These are phyloP conservation scores for Helleia helle DNA, from an alignment of 2,888 invertebrate species.

Conservation along the genomic window DNA sequence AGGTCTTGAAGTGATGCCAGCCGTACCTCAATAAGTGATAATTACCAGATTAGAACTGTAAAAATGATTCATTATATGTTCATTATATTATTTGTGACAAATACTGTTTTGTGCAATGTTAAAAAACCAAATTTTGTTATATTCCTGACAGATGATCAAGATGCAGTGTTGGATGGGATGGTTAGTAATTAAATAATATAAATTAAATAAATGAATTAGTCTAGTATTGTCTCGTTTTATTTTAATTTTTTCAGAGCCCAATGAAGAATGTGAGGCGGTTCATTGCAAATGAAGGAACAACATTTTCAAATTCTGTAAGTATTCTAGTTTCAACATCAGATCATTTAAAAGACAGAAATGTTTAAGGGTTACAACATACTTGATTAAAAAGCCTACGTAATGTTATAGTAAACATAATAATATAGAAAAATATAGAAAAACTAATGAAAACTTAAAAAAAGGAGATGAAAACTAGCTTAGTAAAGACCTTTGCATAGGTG, in stretches of 20 bases:
- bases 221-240: conserved; percentile 35
- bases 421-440: no score
- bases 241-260: conserved; percentile 74
- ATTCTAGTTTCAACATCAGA: neutral
- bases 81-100: conserved; percentile 33
- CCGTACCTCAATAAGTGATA: conserved; percentile 53
- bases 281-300: conserved; percentile 77
- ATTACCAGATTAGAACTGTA: conserved; percentile 21
- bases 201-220: conserved; percentile 45
- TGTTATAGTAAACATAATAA: no score
- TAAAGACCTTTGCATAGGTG: no score
- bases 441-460: no score
- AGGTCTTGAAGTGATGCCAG: conserved; percentile 82
- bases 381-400: no score
- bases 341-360: no score
- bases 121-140: conserved; percentile 82
- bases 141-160: conserved; percentile 90
- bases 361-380: no score
- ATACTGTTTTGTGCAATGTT: conserved; percentile 27
- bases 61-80: conserved; percentile 55
- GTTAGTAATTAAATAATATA: conserved; percentile 61
- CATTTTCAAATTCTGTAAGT: conserved; percentile 84
- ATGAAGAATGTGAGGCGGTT: conserved; percentile 77
- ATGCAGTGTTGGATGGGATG: conserved; percentile 83
- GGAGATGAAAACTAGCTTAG: no score